Percentiles rank a stretch among this genome's conserved stretches.
Evolutionary conservation across 2,797 vertebrate species (phyloP).

Genomic region (Macropus fuliginosus): DNA sequence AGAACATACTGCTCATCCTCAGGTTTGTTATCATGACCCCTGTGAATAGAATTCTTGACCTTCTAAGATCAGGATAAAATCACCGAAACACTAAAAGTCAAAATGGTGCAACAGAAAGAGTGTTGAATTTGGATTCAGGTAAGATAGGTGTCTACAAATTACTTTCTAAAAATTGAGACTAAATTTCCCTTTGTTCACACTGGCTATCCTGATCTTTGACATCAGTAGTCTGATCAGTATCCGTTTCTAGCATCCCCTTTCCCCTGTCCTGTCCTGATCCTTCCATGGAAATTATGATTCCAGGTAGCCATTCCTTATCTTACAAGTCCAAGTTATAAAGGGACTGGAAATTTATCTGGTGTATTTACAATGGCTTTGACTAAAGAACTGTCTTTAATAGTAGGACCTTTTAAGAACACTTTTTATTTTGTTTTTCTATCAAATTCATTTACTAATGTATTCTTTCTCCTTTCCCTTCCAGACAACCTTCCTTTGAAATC

Average conservation of each 20-base stretch:
- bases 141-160: neutral
- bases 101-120: neutral
- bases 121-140: neutral
- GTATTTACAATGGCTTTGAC: neutral
- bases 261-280: neutral
- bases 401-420: neutral
- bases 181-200: neutral
- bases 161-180: neutral
- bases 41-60: neutral
- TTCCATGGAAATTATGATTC: neutral
- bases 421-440: neutral
- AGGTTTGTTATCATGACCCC: neutral
- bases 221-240: neutral
- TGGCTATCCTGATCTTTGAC: neutral
- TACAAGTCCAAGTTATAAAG: neutral
- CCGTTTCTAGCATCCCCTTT: neutral
- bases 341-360: neutral
- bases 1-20: neutral
- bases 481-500: neutral
- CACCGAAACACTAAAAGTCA: neutral
- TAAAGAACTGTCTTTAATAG: neutral
- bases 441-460: neutral
- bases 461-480: neutral
- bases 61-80: too few relatives aligned
- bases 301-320: neutral